Base-by-base conservation (phyloP, 1,140 invertebrate species). In the Camponotus pennsylvanicus region DNA sequence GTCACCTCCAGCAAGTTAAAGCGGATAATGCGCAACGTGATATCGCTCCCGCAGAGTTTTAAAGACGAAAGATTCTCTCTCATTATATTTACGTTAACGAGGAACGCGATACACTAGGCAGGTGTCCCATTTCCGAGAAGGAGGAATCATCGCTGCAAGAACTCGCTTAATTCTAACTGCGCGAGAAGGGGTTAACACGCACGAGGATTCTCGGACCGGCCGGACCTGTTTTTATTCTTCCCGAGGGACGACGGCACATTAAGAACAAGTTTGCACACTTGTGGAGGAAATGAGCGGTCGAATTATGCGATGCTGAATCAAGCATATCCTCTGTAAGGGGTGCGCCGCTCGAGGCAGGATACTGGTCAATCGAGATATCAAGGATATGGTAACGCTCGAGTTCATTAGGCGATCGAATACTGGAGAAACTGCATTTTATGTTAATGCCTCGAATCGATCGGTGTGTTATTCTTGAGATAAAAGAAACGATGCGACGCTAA, bases 1-100 rank as follows among this genome's bases (percentile, higher is more conserved):
- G 83, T 83, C 79, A 83, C 69, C 69, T 49, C 27, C 27, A 83
- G 40, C 45, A 52, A 82, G 40, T 83, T 83, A 83, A 83, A 85
- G 83, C 45, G 45, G 76, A 78, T 66, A 59, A 85, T 61, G 76
- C 49, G 79, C 69, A 83, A 83, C 40, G 55, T 55, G 79, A 75
- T 73, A 83, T 61, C 9, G 27, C 52, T 15, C 61, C 9, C 61
- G 45, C 45, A 42, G 66, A 66, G 34, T 66, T 77, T 85, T 77
- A 79, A 78, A 85, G 83, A 85, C 59, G 82, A 67, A 78, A 78
- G 73, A 61, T 61, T 15, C 27, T 49, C 45, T 52, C 49, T 49
- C 55, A 83, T 73, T 63, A 61, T 27, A 75, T 63, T 70, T 21
- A 42, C 69, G 69, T 83, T 83, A 83, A 83, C 55, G 79, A 83